Evolutionary conservation across 2,888 invertebrate genomes (phyloP), one percentile per base, ranked within the genome.

Genomic region (Uloborus plumipes): DNA sequence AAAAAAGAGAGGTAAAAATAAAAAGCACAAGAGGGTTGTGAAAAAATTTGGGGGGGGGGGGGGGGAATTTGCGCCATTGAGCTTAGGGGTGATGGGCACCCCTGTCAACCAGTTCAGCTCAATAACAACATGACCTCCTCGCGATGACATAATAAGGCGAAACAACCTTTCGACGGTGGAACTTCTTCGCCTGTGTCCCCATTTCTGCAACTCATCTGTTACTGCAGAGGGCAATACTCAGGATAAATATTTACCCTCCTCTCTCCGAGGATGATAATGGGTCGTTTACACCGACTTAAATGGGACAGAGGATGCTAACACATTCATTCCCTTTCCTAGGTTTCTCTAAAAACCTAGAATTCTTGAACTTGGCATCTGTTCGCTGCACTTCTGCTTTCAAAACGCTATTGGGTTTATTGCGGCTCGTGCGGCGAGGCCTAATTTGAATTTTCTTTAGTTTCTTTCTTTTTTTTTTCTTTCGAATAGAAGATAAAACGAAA

Each of bases 181-280:
- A n/a, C n/a, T n/a, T 39, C 39, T 39, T 39, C 39, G 39, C 39
- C 7, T 6, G 9, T 64, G 80, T 51, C 80, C 80, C 47, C 80
- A 81, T 70, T 81, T 80, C 50, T 51, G 47, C 47, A 62, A 49
- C 79, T 47, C 70, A 50, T 70, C 70, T 70, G 18, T 70, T 64
- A 31, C 51, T 53, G 18, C 22, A 49, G 55, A 16, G 53, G 14
- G 26, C 47, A 20, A 26, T 31, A 20, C 22, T 20, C 47, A 18
- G 49, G 73, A 73, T 80, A 80, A 80, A 80, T 73, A 80, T 80
- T 80, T 80, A 72, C 79, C 26, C n/a, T n/a, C n/a, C 58, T 49
- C 55, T 47, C 51, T n/a, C 11, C 49, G 18, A 49, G 15, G n/a
- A 51, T 16, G 53, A 66, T 66, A 66, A 39, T 39, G 65, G 79